These are phyloP conservation scores for Eudyptes chrysolophus DNA, from an alignment of 2,113 vertebrate genomes.

Conservation along the genomic window DNA sequence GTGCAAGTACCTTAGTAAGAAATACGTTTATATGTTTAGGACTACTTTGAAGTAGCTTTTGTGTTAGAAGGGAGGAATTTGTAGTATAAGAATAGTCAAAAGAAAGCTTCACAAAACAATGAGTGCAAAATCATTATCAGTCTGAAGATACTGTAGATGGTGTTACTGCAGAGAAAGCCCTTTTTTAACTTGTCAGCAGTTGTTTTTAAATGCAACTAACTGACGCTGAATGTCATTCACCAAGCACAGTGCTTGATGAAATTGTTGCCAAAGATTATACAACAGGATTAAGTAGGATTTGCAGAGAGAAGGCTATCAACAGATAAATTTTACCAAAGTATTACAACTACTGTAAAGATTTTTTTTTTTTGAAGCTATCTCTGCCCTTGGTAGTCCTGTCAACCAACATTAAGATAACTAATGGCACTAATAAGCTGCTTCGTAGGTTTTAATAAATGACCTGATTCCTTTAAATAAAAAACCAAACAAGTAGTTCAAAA, in stretches of 20 bases:
- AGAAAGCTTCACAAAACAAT: background rate
- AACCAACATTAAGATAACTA: background rate
- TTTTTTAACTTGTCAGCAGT: background rate
- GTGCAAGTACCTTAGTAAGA: background rate
- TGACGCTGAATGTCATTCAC: background rate
- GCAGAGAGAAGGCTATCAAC: background rate
- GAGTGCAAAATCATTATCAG: background rate
- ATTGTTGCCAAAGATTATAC: conserved; percentile 45
- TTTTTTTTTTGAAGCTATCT: background rate
- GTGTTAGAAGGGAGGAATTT: background rate
- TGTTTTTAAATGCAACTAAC: conserved; percentile 3
- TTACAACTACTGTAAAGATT: background rate
- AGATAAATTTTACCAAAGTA: background rate
- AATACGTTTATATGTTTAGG: background rate
- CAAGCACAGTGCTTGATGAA: background rate
- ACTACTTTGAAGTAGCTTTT: background rate
- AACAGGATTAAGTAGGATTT: conserved; percentile 40
- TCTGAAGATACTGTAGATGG: background rate
- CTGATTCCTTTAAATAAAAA: background rate
- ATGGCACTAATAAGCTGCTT: background rate
- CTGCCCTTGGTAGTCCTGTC: background rate
- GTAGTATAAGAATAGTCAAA: background rate
- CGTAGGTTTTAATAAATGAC: background rate
- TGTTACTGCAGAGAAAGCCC: background rate
- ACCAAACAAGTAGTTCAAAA: background rate